Base-by-base conservation (phyloP, 2,113 vertebrate genomes). In the Machaerirhynchus nigripectus region DNA sequence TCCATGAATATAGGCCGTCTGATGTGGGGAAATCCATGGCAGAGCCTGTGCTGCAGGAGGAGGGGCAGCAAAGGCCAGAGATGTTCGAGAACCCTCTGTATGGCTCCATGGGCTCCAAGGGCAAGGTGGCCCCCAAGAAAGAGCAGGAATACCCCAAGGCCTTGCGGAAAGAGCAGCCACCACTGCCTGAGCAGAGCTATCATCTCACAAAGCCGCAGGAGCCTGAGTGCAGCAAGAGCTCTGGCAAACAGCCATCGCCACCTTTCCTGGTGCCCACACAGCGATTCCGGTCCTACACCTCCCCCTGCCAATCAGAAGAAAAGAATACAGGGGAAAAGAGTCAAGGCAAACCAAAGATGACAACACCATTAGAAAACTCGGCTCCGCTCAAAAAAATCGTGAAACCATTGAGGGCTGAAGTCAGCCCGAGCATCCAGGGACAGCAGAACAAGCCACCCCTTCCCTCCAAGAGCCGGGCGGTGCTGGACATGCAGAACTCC, bases 61-160 rank as follows among this genome's bases (percentile, higher is more conserved):
- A 98, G 17, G 95, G 84, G 4, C 96, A 90, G 59, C 68, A 92
- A 6, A 97, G 90, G 85, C 97, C 98, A 0, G 99, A 99, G 97
- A 99, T 99, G 99, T 99, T 99, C 19, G 99, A 99, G 83, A 99
- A 99, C 95, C 99, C 99, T 0, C 98, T 99, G 8, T 99, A 99
- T 0, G 99, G 98, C 30, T 98, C 98, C 5, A 98, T 98, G 98
- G 95, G 57, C 55, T 95, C 94, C 22, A 97, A 96, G 82, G 95
- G 98, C 55, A 96, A 98, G 59, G 71, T 42, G 8, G 44, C 47
- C 13, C 47, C 96, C 57, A 77, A 84, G 94, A 99, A 98, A 75
- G 99, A 99, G 42, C 98, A 98, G 68, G 98, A 98, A 23, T 93
- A 96, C 28, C 40, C 92, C 26, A 98, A 97, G 73, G 84, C 59